Evolutionary conservation across 1,140 invertebrate species (phyloP).

Genomic region (Colletes gigas): DNA sequence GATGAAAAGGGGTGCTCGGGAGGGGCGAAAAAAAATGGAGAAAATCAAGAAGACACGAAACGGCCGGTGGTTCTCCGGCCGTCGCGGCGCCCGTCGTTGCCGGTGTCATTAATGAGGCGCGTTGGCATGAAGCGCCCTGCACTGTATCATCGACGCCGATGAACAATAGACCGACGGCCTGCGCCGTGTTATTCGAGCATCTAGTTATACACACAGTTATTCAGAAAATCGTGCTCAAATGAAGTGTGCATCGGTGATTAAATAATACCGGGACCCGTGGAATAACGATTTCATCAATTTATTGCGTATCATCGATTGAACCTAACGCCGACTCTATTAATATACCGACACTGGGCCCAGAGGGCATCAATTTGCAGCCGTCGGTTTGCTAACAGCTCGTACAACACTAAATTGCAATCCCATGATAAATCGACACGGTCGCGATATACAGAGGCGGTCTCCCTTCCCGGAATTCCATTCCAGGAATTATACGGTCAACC

Average conservation of each 20-base stretch:
- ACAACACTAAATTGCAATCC: slow-evolving; percentile 58
- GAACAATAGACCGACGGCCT: slow-evolving; percentile 42
- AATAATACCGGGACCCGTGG: slow-evolving; percentile 53
- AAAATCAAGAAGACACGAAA: slow-evolving; percentile 15
- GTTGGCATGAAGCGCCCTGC: slow-evolving; percentile 15
- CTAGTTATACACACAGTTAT: slow-evolving; percentile 45
- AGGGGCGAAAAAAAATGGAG: background rate
- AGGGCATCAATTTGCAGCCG: slow-evolving; percentile 64
- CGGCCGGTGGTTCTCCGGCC: background rate
- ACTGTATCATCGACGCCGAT: slow-evolving; percentile 40
- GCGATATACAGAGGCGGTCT: slow-evolving; percentile 31
- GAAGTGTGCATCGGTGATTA: slow-evolving; percentile 53
- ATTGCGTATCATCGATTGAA: slow-evolving; percentile 63
- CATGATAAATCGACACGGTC: slow-evolving; percentile 54
- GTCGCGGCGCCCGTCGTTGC: background rate
- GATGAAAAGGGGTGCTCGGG: background rate
- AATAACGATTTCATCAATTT: slow-evolving; percentile 68
- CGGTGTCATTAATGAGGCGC: slow-evolving; percentile 46
- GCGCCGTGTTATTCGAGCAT: slow-evolving; percentile 47
- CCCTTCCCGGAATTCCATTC: slow-evolving; percentile 45
- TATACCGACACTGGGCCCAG: slow-evolving; percentile 61
- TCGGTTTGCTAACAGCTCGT: slow-evolving; percentile 61
- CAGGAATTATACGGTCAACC: slow-evolving; percentile 33
- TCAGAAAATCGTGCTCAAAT: slow-evolving; percentile 42
- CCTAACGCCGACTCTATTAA: slow-evolving; percentile 63